Evolutionary conservation across 2,888 invertebrate species (phyloP), one percentile per base, ranked within the genome.

Genomic region (Molanna angustata): DNA sequence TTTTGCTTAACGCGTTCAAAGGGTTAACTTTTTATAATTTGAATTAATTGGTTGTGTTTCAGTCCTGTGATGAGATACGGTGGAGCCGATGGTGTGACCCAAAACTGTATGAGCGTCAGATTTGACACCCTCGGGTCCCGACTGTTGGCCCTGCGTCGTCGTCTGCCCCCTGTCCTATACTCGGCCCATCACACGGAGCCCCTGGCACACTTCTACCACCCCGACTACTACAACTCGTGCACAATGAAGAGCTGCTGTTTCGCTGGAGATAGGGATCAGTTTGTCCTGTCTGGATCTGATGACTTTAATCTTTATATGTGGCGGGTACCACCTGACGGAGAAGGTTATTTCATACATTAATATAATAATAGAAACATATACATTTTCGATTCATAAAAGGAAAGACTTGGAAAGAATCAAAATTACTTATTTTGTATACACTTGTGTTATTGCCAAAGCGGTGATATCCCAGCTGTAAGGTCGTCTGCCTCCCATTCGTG

Each of bases 201-300:
- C 0, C 71, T 90, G 19, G 90, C 87, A 21, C 90, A 94, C 69
- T 94, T 96, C 72, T 90, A 93, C 68, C 91, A 94, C 67, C 83
- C 86, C 42, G 90, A 91, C 57, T 97, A 96, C 69, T 93, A 92
- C 66, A 96, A 96, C 70, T 92, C 92, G 0, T 96, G 95, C 67
- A 97, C 97, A 0, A 94, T 97, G 93, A 97, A 97, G 73, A 94
- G 94, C 59, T 94, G 95, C 66, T 88, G 88, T 58, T 97, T 96
- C 71, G 94, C 93, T 13, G 96, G 96, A 0, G 86, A 88, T 35
- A 80, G 84, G 22, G 95, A 96, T 64, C 86, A 94, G 75, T 93
- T 85, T 66, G 83, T 97, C 44, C 69, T 96, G 22, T 94, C 94
- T 1, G 97, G 97, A 0, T 95, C 95, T 0, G 97, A 97, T 71